Percentiles rank a stretch among this genome's conserved stretches.
Conservation (phyloP, 1,140 invertebrate species). For the Pseudomyrmex flavicornis region DNA sequence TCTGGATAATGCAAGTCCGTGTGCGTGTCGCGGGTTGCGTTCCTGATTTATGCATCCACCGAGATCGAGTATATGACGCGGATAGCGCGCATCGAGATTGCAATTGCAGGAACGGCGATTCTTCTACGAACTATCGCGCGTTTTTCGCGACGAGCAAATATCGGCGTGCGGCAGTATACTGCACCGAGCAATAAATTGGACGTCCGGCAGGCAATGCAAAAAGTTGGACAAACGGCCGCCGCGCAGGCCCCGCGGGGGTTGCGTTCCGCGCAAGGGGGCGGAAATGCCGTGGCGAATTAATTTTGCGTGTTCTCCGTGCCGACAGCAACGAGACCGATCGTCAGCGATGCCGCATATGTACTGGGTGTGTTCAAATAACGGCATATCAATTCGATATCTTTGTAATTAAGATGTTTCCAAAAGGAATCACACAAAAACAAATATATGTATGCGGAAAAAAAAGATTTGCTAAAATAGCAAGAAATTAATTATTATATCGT, state of each 20-base stretch:
- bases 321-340: conserved; percentile 46
- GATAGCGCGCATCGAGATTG: conserved; percentile 26
- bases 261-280: conserved; percentile 52
- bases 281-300: conserved; percentile 56
- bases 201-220: conserved; percentile 54
- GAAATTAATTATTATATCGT: too few relatives aligned
- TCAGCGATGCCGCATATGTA: conserved; percentile 21
- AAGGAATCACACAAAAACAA: too few relatives aligned
- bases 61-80: conserved; percentile 37
- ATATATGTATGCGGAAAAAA: too few relatives aligned
- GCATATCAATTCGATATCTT: not conserved
- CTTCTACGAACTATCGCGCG: conserved; percentile 23
- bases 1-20: conserved; percentile 28
- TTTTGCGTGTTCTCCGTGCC: conserved; percentile 57
- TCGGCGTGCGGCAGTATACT: conserved; percentile 32
- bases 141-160: conserved; percentile 48
- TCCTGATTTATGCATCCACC: conserved; percentile 48
- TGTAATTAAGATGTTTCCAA: not conserved
- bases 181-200: conserved; percentile 54
- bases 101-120: conserved; percentile 51
- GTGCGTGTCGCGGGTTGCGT: not conserved
- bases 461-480: too few relatives aligned
- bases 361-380: conserved; percentile 7
- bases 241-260: conserved; percentile 44
- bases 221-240: conserved; percentile 59